A percentile compares a stretch with the other conserved stretches of the same genome.
Evolutionary conservation across 1,140 invertebrate species (phyloP).

Genomic region (Polypedilum vanderplanki): DNA sequence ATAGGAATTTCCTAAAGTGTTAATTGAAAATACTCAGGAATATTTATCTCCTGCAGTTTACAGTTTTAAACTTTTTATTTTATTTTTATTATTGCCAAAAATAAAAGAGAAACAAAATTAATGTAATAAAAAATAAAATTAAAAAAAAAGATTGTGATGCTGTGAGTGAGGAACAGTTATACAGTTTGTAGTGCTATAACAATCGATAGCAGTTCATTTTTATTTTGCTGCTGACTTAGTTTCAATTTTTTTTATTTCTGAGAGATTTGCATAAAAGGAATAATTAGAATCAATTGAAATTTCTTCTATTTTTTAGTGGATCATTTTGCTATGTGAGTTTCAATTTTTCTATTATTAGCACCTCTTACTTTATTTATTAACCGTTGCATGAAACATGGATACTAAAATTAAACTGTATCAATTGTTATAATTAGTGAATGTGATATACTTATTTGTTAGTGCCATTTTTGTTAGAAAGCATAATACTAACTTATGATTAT

Average conservation of each 20-base stretch:
- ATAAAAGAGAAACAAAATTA: too few relatives aligned
- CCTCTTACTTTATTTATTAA: neutral
- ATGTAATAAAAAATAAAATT: too few relatives aligned
- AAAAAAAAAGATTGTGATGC: neutral
- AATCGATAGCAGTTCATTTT: constrained; percentile 4
- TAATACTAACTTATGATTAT: too few relatives aligned
- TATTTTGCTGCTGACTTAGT: neutral
- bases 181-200: neutral
- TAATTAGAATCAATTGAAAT: neutral
- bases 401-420: too few relatives aligned
- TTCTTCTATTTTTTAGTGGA: too few relatives aligned
- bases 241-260: neutral
- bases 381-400: neutral
- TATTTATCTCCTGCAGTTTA: neutral
- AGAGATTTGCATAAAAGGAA: neutral
- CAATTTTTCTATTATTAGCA: too few relatives aligned
- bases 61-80: neutral
- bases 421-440: too few relatives aligned
- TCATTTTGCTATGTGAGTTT: too few relatives aligned
- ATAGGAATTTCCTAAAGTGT: neutral
- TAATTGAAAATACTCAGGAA: neutral
- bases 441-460: too few relatives aligned
- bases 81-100: too few relatives aligned
- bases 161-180: constrained; percentile 6
- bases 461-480: too few relatives aligned